Conservation (phyloP, 2,113 vertebrate species). For the Oreochromis niloticus region DNA sequence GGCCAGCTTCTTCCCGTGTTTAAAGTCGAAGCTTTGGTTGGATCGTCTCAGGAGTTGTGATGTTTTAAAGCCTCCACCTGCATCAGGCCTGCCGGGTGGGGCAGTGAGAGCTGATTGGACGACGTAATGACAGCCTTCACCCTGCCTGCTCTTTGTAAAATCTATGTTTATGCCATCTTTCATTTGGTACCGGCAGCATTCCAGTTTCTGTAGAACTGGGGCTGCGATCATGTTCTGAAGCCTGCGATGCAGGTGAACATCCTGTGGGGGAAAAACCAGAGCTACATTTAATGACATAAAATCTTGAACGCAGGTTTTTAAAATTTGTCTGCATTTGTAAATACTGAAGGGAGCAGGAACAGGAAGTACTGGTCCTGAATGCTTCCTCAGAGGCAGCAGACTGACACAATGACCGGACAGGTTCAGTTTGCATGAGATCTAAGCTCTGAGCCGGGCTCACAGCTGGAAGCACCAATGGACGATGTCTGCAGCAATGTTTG, state of each 20-base stretch:
- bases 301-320: too few relatives aligned
- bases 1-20: not conserved
- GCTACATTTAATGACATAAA: not conserved
- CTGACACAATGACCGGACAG: not conserved
- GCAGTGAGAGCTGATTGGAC: not conserved
- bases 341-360: not conserved
- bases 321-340: not conserved
- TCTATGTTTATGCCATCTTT: not conserved
- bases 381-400: not conserved
- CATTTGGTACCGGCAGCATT: not conserved
- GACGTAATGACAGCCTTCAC: not conserved
- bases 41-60: not conserved
- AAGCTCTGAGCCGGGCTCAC: not conserved
- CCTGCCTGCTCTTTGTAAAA: not conserved
- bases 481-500: not conserved
- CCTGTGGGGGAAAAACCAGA: not conserved
- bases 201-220: not conserved
- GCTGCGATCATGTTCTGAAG: not conserved
- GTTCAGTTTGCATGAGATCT: not conserved
- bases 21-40: not conserved
- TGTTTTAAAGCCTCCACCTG: not conserved
- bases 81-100: not conserved
- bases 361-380: not conserved
- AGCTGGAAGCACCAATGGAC: not conserved
- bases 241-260: not conserved